Evolutionary conservation across 2,797 vertebrate species (phyloP).

Genomic region (Enteromius argenteus): DNA sequence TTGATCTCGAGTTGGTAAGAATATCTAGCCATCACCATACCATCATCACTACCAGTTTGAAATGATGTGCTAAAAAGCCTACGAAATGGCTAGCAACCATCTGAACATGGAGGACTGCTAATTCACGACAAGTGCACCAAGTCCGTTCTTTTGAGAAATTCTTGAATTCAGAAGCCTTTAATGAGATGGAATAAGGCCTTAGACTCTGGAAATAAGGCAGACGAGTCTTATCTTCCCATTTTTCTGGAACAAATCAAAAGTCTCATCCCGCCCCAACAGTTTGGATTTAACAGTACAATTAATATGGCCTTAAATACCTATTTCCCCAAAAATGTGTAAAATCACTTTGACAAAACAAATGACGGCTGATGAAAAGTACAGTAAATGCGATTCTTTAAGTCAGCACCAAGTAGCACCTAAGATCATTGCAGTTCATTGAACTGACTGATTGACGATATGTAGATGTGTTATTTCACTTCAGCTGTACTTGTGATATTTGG

Average conservation of each 20-base stretch:
- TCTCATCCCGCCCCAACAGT: constrained; percentile 51
- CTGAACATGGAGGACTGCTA: constrained; percentile 48
- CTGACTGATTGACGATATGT: constrained; percentile 52
- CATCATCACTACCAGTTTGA: constrained; percentile 56
- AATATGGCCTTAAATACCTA: constrained; percentile 76
- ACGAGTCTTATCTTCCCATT: constrained; percentile 73
- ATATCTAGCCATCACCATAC: constrained; percentile 69
- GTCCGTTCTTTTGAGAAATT: constrained; percentile 66
- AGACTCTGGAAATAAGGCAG: constrained; percentile 83
- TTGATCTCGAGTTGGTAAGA: constrained; percentile 66
- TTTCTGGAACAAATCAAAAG: constrained; percentile 63
- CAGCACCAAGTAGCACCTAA: constrained; percentile 82
- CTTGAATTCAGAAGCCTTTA: constrained; percentile 74
- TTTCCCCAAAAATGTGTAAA: constrained; percentile 73
- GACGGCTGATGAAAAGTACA: constrained; percentile 69
- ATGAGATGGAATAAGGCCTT: constrained; percentile 79
- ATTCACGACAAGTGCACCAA: constrained; percentile 71
- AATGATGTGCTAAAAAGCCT: constrained; percentile 54
- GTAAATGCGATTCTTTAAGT: constrained; percentile 78
- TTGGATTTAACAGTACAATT: constrained; percentile 81
- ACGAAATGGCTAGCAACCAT: constrained; percentile 27
- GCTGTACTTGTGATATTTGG: constrained; percentile 33
- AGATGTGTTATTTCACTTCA: constrained; percentile 33
- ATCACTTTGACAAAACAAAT: constrained; percentile 65
- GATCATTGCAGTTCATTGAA: constrained; percentile 48